Conservation (phyloP, 1,140 invertebrate species). For the Brachionus sp. region DNA sequence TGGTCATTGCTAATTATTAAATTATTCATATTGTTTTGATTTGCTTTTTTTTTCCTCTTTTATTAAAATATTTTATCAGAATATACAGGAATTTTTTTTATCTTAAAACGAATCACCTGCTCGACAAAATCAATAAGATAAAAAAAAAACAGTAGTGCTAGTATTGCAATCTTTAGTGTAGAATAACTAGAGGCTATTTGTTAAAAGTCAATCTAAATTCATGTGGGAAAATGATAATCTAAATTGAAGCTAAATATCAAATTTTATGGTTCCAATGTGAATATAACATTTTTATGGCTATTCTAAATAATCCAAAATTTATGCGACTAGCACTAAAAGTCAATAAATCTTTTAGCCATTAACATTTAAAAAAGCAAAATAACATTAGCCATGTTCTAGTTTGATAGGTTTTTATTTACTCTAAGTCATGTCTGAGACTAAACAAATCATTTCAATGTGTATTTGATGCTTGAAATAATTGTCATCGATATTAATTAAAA, state of each 20-base stretch:
- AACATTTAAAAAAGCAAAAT: background rate
- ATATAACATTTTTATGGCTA: background rate
- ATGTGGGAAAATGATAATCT: background rate
- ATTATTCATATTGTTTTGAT: background rate
- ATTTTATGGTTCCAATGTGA: conserved; percentile 24
- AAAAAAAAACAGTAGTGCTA: background rate
- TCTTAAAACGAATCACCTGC: conserved; percentile 6
- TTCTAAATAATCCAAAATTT: background rate
- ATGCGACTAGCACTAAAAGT: background rate
- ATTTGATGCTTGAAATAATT: background rate
- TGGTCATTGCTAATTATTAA: background rate
- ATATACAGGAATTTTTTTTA: background rate
- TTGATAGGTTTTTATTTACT: background rate
- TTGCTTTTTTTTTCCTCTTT: background rate
- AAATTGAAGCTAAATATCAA: background rate
- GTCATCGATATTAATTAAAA: background rate
- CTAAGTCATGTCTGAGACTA: background rate
- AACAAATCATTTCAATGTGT: background rate
- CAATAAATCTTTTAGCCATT: background rate
- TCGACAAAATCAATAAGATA: background rate
- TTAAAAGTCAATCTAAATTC: background rate
- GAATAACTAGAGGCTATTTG: conserved; percentile 2
- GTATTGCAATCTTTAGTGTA: background rate
- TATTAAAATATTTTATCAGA: background rate
- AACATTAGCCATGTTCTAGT: background rate